Conservation (phyloP, 2,797 vertebrate genomes). For the Vespertilio murinus region DNA sequence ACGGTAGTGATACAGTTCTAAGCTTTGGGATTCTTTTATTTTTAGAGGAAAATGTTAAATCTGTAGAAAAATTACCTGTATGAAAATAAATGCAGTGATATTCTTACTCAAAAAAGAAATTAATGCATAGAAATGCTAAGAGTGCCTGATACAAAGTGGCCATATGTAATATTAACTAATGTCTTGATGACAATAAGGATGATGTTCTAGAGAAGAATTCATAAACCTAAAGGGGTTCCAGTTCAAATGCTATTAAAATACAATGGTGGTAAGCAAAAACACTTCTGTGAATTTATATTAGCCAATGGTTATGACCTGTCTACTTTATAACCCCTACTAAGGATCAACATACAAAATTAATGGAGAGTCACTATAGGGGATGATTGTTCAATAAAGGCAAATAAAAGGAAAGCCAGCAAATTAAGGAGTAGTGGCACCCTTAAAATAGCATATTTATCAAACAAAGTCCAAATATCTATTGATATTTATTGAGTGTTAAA, state of each 20-base stretch:
- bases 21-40: no score
- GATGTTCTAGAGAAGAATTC: neutral
- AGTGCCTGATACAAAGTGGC: neutral
- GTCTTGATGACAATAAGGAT: neutral
- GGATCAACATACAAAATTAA: neutral
- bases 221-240: neutral
- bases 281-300: neutral
- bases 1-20: no score
- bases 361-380: neutral
- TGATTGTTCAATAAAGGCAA: constrained; percentile 30
- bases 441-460: neutral
- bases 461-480: no score
- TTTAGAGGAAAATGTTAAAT: no score
- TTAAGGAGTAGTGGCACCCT: neutral
- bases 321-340: constrained; percentile 48
- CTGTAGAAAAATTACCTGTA: no score
- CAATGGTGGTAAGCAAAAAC: neutral
- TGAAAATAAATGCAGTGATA: no score
- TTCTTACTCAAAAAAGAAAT: no score
- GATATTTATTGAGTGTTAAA: neutral
- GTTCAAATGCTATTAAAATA: neutral
- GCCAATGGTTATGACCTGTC: neutral
- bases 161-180: neutral
- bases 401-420: constrained; percentile 17
- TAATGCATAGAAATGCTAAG: neutral